phyloP scores from a whole-genome alignment of 2,113 vertebrate genomes.

The Melanerpes formicivorus region DNA sequence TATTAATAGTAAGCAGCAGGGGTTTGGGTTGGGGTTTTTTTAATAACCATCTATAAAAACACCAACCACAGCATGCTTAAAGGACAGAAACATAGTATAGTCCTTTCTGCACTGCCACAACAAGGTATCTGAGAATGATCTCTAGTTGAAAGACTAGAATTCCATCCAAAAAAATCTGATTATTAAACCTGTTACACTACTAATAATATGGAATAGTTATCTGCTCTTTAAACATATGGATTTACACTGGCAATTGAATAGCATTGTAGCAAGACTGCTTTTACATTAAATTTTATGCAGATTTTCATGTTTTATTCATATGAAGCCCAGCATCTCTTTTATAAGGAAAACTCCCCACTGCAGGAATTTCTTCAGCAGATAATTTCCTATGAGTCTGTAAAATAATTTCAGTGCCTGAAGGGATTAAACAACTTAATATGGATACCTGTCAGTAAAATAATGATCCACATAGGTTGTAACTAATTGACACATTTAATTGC shows the following conservation, averaged over 20 bases:
- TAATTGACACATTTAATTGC: not conserved
- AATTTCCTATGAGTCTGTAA: not conserved
- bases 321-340: not conserved
- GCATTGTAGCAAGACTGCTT: not conserved
- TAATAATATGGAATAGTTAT: not conserved
- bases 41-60: not conserved
- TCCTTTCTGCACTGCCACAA: not conserved
- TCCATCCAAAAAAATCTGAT: not conserved
- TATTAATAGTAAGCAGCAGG: not conserved
- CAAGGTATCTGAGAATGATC: not conserved
- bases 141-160: not conserved
- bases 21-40: no score
- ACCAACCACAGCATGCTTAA: not conserved
- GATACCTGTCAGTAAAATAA: not conserved
- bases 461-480: not conserved
- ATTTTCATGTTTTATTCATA: slow-evolving; percentile 9
- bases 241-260: not conserved
- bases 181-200: not conserved
- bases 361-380: not conserved
- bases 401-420: not conserved
- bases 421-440: not conserved
- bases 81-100: not conserved
- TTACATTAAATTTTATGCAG: not conserved
- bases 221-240: not conserved
- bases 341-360: not conserved